Base-by-base conservation (phyloP, 2,888 invertebrate species). In the Galerucella nymphaeae region DNA sequence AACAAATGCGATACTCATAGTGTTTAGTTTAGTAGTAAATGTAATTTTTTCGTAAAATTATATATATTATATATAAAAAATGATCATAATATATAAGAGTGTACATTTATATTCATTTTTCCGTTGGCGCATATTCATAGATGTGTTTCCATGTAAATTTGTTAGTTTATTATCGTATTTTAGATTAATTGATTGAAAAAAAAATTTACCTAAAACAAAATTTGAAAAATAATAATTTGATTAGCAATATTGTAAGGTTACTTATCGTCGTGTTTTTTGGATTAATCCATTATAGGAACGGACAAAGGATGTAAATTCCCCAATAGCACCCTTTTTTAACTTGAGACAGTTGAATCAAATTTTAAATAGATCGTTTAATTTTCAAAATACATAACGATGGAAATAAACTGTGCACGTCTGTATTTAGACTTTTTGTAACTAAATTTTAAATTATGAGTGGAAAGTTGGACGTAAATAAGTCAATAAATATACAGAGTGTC, bases 1-100 rank as follows among this genome's bases (percentile, higher is more conserved):
- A 64, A 48, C 64, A 64, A 63, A 63, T 57, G 42, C 57, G 70
- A 70, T 70, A 70, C 70, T 70, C 70, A 70, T 70, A 70, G 57
- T 63, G 57, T 70, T 70, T 70, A 69, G 66, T 66, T 66, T 23
- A 61, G 70, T 57, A 53, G 9, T 53, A 53, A 53, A 18, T 53
- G 53, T 53, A 53, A 53, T 65, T 50, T 38, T 65, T 23, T 23
- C 42, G 16, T 50, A 50, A 65, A 65, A 18, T 48, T 11, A n/a
- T 18, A 18, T n/a, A 57, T 23, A 57, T n/a, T n/a, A 57, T 23
- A 57, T n/a, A 57, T 23, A 66, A 41, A 57, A 66, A 57, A 59
- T 41, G 23, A 16, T 66, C 41, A 50, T 14, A 30, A 38, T 23
- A 68, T 16, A 68, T 61, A 68, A 68, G 61, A 61, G 68, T 68